phyloP scores from a whole-genome alignment of 2,888 invertebrate species.

The Troides oblongomaculatus region DNA sequence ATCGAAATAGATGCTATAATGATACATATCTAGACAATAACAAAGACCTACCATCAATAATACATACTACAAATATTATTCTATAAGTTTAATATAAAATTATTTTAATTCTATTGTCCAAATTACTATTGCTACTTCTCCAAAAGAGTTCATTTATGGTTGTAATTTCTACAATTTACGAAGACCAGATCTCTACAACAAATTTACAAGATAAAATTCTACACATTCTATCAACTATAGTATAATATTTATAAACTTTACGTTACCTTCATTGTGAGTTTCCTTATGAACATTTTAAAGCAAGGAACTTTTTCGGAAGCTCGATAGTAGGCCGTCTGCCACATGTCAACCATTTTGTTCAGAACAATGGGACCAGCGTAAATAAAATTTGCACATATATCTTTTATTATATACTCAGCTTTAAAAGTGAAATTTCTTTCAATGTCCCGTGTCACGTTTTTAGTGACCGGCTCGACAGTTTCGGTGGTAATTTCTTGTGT shows the following conservation, averaged over 20 bases:
- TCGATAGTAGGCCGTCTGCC: conserved; percentile 48
- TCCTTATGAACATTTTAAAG: conserved; percentile 46
- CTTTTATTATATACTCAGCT: conserved; percentile 18
- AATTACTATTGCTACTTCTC: no score
- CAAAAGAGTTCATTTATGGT: no score
- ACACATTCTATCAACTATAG: no score
- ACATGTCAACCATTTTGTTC: conserved; percentile 43
- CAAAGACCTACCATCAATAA: no score
- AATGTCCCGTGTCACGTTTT: neutral
- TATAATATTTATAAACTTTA: conserved; percentile 1
- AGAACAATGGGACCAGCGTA: conserved; percentile 17
- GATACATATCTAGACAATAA: no score
- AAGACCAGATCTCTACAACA: no score
- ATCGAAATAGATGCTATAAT: no score
- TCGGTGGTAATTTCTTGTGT: conserved; percentile 3
- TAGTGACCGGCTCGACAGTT: neutral
- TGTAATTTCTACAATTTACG: no score
- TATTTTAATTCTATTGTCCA: no score
- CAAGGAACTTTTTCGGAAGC: conserved; percentile 42
- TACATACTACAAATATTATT: no score
- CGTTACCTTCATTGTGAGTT: conserved; percentile 40
- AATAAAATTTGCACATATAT: conserved; percentile 26
- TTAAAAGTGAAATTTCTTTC: conserved; percentile 1
- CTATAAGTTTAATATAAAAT: no score
- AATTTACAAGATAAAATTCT: no score